These are phyloP conservation scores for Odontocolon sp. DNA, from an alignment of 2,888 invertebrate species.

Conservation along the genomic window DNA sequence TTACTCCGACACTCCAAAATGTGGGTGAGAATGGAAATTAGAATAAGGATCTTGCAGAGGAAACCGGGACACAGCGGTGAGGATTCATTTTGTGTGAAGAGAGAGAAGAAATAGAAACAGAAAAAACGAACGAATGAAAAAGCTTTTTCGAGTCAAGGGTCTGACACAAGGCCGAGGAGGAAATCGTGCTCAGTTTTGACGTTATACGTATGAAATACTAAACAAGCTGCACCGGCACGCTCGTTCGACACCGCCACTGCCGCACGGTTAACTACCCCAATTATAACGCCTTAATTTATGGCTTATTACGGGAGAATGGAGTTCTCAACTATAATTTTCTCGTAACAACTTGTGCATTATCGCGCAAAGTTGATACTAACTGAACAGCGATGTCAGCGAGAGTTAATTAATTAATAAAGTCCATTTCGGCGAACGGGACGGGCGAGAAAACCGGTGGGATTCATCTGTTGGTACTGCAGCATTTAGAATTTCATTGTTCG, in stretches of 20 bases:
- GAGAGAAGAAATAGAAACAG: neutral
- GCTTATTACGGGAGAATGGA: slow-evolving; percentile 55
- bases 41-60: neutral
- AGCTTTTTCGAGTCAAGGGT: slow-evolving; percentile 20
- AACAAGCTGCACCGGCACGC: neutral
- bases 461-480: neutral
- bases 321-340: slow-evolving; percentile 52
- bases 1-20: too few relatives aligned
- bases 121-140: neutral
- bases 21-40: neutral
- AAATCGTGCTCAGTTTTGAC: neutral
- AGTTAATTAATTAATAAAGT: slow-evolving; percentile 39
- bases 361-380: slow-evolving; percentile 51
- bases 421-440: neutral
- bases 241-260: slow-evolving; percentile 7
- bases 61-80: slow-evolving; percentile 3
- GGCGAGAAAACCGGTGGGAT: neutral
- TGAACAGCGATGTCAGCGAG: slow-evolving; percentile 24
- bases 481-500: neutral
- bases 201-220: neutral
- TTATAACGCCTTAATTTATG: slow-evolving; percentile 61
- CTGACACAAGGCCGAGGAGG: slow-evolving; percentile 21
- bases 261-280: slow-evolving; percentile 44
- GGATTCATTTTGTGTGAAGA: slow-evolving; percentile 6
- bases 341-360: slow-evolving; percentile 44